Percentiles rank a stretch among this genome's conserved stretches.
These are phyloP conservation scores for Nesoenas mayeri DNA, from an alignment of 2,113 vertebrate species.

Conservation along the genomic window DNA sequence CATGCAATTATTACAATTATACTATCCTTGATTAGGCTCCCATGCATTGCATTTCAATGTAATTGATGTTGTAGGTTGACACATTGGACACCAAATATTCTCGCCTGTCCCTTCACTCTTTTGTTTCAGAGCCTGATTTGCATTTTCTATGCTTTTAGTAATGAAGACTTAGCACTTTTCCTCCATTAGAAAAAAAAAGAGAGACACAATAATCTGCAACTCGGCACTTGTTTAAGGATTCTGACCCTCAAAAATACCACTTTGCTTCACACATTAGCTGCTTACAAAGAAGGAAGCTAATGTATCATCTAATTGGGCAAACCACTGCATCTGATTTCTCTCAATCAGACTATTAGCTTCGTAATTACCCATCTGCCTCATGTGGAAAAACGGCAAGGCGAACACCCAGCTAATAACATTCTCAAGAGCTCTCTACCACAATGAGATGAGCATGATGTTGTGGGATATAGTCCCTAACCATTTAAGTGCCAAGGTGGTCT, in stretches of 20 bases:
- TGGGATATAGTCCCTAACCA: slow-evolving; percentile 88
- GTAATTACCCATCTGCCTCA: slow-evolving; percentile 99
- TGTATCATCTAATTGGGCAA: slow-evolving; percentile 99
- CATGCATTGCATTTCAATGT: slow-evolving; percentile 90
- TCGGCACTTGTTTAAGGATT: slow-evolving; percentile 96
- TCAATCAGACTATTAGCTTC: slow-evolving; percentile 99
- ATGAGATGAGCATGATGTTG: slow-evolving; percentile 95
- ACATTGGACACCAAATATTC: slow-evolving; percentile 91
- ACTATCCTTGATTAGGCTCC: slow-evolving; percentile 89
- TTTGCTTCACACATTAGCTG: slow-evolving; percentile 99
- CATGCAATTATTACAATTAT: slow-evolving; percentile 92
- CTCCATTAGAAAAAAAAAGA: slow-evolving; percentile 89
- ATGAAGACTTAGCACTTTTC: slow-evolving; percentile 98
- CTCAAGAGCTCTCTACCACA: slow-evolving; percentile 99
- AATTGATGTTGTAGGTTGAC: slow-evolving; percentile 95
- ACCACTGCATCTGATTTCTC: slow-evolving; percentile 99
- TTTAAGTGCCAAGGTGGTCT: slow-evolving; percentile 85
- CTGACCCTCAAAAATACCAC: slow-evolving; percentile 98
- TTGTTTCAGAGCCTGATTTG: slow-evolving; percentile 88
- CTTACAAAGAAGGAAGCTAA: slow-evolving; percentile 99
- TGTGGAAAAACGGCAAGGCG: slow-evolving; percentile 93
- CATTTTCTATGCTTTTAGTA: slow-evolving; percentile 94
- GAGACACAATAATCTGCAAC: slow-evolving; percentile 88
- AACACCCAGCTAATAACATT: slow-evolving; percentile 99
- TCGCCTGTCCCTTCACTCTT: slow-evolving; percentile 89